Conservation (phyloP, 2,797 vertebrate genomes). For the Hipposideros larvatus region DNA sequence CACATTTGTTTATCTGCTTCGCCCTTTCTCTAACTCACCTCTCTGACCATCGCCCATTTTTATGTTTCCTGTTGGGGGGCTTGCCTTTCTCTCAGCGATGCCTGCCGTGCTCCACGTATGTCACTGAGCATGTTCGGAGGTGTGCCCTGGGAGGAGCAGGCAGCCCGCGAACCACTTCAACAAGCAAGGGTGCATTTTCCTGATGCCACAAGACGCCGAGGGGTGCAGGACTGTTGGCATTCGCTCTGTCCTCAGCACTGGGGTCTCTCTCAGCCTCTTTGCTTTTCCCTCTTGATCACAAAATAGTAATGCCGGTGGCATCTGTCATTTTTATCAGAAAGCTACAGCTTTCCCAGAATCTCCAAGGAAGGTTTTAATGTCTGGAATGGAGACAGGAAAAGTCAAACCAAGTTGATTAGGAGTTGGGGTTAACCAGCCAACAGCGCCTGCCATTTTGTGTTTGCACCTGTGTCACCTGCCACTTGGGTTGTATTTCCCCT, state of each 20-base stretch:
- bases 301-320: not conserved
- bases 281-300: not conserved
- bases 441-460: not conserved
- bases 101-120: not conserved
- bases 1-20: not conserved
- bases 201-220: not conserved
- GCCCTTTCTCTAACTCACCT: not conserved
- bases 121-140: not conserved
- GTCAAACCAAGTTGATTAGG: not conserved
- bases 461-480: not conserved
- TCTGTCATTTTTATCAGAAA: not conserved
- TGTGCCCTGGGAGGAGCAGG: not conserved
- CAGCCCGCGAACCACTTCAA: not conserved
- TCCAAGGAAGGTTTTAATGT: not conserved
- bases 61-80: not conserved
- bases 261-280: not conserved
- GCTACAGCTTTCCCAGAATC: not conserved
- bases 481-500: rapidly evolving
- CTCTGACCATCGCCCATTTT: not conserved
- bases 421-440: not conserved
- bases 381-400: not conserved
- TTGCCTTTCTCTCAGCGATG: not conserved
- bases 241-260: not conserved
- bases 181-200: not conserved
- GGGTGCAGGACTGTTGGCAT: not conserved